Conservation (phyloP, 2,888 invertebrate species). For the Brenthis hecate region DNA sequence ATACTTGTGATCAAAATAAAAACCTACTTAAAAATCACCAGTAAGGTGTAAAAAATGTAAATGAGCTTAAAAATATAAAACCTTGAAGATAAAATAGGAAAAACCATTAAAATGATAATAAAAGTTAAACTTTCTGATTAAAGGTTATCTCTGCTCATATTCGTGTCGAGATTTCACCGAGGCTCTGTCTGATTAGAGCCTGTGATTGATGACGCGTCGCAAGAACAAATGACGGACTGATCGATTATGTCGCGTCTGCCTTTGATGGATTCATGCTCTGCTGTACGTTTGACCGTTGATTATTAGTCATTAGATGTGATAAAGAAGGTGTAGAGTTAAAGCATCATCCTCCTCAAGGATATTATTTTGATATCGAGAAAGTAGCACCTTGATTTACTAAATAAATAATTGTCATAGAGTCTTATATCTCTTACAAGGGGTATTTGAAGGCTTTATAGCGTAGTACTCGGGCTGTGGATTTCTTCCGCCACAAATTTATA, state of each 20-base stretch:
- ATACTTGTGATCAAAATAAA: no score
- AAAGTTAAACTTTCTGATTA: conserved; percentile 5
- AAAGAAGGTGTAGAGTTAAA: no score
- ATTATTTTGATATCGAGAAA: no score
- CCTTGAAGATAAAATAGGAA: neutral
- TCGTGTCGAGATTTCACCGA: conserved; percentile 12
- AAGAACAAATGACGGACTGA: conserved; percentile 39
- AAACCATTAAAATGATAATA: neutral
- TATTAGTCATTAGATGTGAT: conserved; percentile 13
- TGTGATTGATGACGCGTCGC: conserved; percentile 39
- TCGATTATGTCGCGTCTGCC: conserved; percentile 38
- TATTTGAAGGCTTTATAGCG: no score
- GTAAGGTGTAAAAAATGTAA: no score
- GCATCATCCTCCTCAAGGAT: no score
- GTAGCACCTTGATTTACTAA: no score
- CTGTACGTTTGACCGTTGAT: conserved; percentile 16
- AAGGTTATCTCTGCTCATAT: conserved; percentile 12
- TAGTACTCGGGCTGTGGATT: no score
- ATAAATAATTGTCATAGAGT: no score
- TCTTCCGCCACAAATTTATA: no score
- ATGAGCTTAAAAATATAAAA: neutral
- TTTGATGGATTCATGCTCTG: conserved; percentile 29
- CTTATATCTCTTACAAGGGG: no score
- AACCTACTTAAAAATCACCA: no score
- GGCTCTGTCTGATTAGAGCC: conserved; percentile 16